Percentiles rank a stretch among this genome's conserved stretches.
Conservation (phyloP, 30 jellyfish, hydroid and myxozoan species). For the Aurelia aurita complex sp. Pacific region DNA sequence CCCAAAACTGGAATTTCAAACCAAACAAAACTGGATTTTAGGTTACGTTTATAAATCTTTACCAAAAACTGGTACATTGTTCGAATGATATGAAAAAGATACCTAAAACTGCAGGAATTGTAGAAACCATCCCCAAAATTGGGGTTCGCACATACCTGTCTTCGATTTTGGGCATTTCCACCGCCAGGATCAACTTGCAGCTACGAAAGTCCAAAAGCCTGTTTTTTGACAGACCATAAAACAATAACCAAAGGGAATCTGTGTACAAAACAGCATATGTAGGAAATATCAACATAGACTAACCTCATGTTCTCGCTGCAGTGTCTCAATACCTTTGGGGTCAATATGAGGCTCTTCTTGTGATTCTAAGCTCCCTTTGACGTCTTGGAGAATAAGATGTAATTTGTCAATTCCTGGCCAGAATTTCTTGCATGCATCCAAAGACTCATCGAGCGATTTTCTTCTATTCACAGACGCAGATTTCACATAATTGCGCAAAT, state of each 20-base stretch:
- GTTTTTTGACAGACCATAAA: too few species aligned
- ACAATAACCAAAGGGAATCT: neutral
- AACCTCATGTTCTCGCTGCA: conserved; percentile 86
- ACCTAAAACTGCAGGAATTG: too few species aligned
- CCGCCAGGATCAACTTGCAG: too few species aligned
- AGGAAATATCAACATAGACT: neutral
- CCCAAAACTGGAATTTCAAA: too few species aligned
- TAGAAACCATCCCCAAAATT: too few species aligned
- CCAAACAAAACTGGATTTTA: too few species aligned
- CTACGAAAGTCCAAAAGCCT: too few species aligned
- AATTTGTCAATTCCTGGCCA: conserved; percentile 94
- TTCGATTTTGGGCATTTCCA: too few species aligned
- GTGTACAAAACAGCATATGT: neutral
- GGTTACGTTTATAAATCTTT: too few species aligned
- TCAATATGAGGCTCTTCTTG: conserved; percentile 86
- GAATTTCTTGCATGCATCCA: conserved; percentile 87
- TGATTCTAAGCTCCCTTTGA: conserved; percentile 71
- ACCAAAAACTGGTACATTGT: too few species aligned
- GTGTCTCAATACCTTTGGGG: conserved; percentile 60
- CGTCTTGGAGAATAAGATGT: conserved; percentile 74
- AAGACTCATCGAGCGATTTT: conserved; percentile 66
- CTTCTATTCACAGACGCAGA: conserved; percentile 75
- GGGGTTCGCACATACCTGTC: too few species aligned
- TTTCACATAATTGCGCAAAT: conserved; percentile 34
- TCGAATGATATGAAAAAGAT: too few species aligned